A percentile compares a stretch with the other conserved stretches of the same genome.
phyloP scores from a whole-genome alignment of 2,888 invertebrate species.

The Podotricha telesiphe region DNA sequence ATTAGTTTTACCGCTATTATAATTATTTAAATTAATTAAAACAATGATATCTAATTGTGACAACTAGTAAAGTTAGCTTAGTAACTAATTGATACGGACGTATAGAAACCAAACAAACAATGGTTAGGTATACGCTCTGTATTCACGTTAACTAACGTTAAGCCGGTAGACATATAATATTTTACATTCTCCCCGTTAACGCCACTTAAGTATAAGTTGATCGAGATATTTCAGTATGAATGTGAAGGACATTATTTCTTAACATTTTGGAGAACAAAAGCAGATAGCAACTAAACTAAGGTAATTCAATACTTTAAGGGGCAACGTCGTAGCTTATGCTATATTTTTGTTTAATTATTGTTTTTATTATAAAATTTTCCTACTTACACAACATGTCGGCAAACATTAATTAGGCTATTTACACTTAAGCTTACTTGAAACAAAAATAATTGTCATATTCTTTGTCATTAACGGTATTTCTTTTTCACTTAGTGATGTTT shows the following conservation, averaged over 20 bases:
- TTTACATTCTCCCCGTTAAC: background rate
- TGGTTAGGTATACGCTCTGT: too few relatives aligned
- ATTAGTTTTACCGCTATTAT: too few relatives aligned
- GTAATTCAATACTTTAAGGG: slow-evolving; percentile 23
- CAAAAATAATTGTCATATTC: background rate
- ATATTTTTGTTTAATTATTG: background rate
- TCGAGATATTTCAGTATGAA: background rate
- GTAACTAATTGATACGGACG: too few relatives aligned
- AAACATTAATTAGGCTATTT: slow-evolving; percentile 7
- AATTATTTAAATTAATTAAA: too few relatives aligned
- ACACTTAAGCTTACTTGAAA: background rate
- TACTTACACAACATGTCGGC: slow-evolving; percentile 8
- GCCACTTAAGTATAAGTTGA: background rate
- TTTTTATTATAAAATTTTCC: slow-evolving; percentile 18
- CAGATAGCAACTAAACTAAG: background rate
- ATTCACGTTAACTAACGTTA: too few relatives aligned
- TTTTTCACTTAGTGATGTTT: too few relatives aligned
- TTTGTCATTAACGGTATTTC: background rate
- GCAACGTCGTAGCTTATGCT: background rate
- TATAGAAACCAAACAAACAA: too few relatives aligned
- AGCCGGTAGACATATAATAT: too few relatives aligned
- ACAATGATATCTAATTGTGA: too few relatives aligned
- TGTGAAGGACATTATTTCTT: background rate
- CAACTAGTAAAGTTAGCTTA: too few relatives aligned
- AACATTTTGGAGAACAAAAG: background rate